Conservation (phyloP, 2,797 vertebrate species). For the Helarctos malayanus region DNA sequence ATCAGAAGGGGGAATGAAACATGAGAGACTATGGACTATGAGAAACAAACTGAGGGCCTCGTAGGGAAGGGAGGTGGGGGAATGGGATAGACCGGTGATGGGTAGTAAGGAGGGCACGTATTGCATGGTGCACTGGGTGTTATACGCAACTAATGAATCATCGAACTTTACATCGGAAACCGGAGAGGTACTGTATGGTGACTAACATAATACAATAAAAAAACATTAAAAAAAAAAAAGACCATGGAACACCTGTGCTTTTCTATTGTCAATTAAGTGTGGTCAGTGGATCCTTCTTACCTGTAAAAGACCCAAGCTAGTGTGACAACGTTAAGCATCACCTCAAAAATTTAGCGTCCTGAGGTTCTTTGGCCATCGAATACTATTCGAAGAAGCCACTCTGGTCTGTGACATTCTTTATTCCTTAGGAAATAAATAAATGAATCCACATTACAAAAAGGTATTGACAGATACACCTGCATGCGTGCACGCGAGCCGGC, state of each 20-base stretch:
- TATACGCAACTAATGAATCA: too few relatives aligned
- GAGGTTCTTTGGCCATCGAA: background rate
- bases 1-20: too few relatives aligned
- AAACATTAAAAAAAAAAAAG: too few relatives aligned
- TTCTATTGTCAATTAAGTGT: background rate
- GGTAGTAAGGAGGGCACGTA: too few relatives aligned
- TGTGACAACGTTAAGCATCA: background rate
- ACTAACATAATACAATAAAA: too few relatives aligned
- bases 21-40: too few relatives aligned
- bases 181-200: too few relatives aligned
- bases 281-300: background rate
- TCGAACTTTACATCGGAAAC: too few relatives aligned
- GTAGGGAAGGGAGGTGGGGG: too few relatives aligned
- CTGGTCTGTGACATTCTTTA: background rate
- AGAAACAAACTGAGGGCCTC: too few relatives aligned
- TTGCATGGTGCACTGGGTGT: too few relatives aligned
- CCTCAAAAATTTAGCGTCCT: background rate
- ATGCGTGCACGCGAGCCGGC: accelerated
- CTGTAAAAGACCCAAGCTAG: background rate
- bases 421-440: background rate
- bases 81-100: too few relatives aligned
- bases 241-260: background rate
- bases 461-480: background rate
- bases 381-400: background rate
- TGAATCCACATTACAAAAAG: background rate